Conservation (phyloP, 1,140 invertebrate genomes). For the Spodoptera frugiperda region DNA sequence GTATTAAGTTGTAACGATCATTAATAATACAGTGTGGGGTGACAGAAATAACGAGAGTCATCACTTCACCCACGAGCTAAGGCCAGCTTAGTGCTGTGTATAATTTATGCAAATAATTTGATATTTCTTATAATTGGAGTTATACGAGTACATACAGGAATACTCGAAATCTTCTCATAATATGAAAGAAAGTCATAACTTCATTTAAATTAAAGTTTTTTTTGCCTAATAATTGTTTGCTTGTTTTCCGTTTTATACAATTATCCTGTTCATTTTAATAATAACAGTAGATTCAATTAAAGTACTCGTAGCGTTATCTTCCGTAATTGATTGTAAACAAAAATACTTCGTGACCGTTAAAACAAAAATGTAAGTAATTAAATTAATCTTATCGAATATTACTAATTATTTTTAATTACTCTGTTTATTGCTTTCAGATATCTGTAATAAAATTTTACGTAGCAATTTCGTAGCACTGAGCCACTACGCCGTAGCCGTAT, state of each 20-base stretch:
- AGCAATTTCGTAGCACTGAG: constrained; percentile 17
- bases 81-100: constrained; percentile 15
- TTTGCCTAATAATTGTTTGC: too few species aligned
- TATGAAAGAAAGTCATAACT: too few species aligned
- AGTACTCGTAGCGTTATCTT: too few species aligned
- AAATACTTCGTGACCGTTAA: not conserved
- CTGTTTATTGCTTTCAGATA: not conserved
- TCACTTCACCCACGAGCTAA: not conserved
- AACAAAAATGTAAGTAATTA: not conserved
- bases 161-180: too few species aligned
- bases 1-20: constrained; percentile 26
- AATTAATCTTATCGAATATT: not conserved
- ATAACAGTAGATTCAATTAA: too few species aligned
- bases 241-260: too few species aligned
- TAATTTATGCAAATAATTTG: not conserved
- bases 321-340: not conserved
- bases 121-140: not conserved
- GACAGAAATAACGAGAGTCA: constrained; percentile 10
- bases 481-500: constrained; percentile 20
- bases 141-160: too few species aligned
- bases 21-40: constrained; percentile 14
- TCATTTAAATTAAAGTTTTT: too few species aligned
- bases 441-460: constrained; percentile 3
- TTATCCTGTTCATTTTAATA: too few species aligned
- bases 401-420: not conserved